Evolutionary conservation across 2,888 invertebrate genomes (phyloP).

Genomic region (Nemotelus pantherinus): DNA sequence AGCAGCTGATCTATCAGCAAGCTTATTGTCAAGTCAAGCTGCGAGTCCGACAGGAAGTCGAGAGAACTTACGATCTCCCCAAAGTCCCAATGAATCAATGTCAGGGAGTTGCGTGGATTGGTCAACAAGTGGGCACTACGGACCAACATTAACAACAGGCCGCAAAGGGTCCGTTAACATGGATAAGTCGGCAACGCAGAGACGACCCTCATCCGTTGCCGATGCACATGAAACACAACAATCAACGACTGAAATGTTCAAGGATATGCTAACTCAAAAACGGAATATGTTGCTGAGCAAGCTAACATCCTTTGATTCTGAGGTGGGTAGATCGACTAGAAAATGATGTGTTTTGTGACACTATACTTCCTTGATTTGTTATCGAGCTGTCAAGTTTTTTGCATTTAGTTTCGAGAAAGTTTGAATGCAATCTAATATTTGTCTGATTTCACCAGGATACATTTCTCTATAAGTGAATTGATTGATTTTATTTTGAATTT

Average conservation of each 20-base stretch:
- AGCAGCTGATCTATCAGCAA: slow-evolving; percentile 65
- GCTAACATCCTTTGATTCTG: slow-evolving; percentile 89
- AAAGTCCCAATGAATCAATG: slow-evolving; percentile 63
- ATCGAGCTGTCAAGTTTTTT: not conserved
- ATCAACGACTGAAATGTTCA: slow-evolving; percentile 90
- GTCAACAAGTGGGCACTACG: slow-evolving; percentile 25
- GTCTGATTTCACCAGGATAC: too few species aligned
- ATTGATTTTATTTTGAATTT: too few species aligned
- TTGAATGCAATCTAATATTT: too few species aligned
- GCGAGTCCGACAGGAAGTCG: slow-evolving; percentile 72
- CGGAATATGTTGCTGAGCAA: slow-evolving; percentile 86
- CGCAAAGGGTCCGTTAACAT: slow-evolving; percentile 62
- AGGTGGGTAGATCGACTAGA: slow-evolving; percentile 71
- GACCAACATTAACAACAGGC: slow-evolving; percentile 5
- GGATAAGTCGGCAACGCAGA: slow-evolving; percentile 56
- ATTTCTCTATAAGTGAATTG: too few species aligned
- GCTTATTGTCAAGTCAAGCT: slow-evolving; percentile 62
- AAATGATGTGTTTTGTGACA: slow-evolving; percentile 8
- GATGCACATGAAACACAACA: slow-evolving; percentile 70
- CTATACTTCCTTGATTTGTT: slow-evolving; percentile 20
- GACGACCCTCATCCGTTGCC: slow-evolving; percentile 75
- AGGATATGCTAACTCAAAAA: slow-evolving; percentile 93
- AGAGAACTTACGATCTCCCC: slow-evolving; percentile 74
- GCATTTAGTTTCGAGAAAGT: not conserved
- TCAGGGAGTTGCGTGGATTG: slow-evolving; percentile 44